Base-by-base conservation (phyloP, 2,888 invertebrate genomes). In the Troilus luridus region DNA sequence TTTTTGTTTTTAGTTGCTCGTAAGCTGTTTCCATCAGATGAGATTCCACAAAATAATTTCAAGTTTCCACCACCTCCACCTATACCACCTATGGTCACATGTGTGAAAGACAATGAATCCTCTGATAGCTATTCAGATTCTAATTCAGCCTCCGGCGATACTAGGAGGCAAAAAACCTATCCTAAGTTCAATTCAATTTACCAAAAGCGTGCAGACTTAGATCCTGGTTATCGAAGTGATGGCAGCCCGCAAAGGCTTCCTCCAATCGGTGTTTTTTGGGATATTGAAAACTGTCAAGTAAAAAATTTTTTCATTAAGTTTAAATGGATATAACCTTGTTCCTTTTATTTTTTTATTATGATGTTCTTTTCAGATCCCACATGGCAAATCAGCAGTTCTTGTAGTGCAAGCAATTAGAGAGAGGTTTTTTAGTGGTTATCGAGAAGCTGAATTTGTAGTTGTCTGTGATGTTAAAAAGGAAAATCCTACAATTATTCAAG, bases 181-280 rank as follows among this genome's bases (percentile, higher is more conserved):
- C 5, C 24, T 14, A 58, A 90, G 19, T 41, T 88, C 12, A 62
- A 62, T 19, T n/a, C 56, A 21, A 17, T 27, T 27, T 41, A 58
- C 24, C 11, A n/a, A 24, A 88, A 58, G 41, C 41, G 60, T 59
- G 56, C 56, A 62, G 60, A 59, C 62, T 56, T n/a, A 62, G 85
- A 88, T 62, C 88, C 54, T 90, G 91, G 91, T 12, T 91, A 91
- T 88, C 62, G 72, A 54, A 89, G 90, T 19, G 91, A 88, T 91
- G 91, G 91, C 21, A 92, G 90, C 85, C 90, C 91, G 21, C 88
- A 88, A 12, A 88, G 85, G 24, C 93, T 96, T 91, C 96, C 96
- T 60, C 97, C 97, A 2, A 96, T 98, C 93, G 98, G 98, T 89
- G 97, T 98, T 93, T 98, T 98, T 94, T 98, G 98, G 98, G 98